A percentile compares a stretch with the other conserved stretches of the same genome.
Evolutionary conservation across 2,113 vertebrate species (phyloP).

Genomic region (Thamnophis sirtalis): DNA sequence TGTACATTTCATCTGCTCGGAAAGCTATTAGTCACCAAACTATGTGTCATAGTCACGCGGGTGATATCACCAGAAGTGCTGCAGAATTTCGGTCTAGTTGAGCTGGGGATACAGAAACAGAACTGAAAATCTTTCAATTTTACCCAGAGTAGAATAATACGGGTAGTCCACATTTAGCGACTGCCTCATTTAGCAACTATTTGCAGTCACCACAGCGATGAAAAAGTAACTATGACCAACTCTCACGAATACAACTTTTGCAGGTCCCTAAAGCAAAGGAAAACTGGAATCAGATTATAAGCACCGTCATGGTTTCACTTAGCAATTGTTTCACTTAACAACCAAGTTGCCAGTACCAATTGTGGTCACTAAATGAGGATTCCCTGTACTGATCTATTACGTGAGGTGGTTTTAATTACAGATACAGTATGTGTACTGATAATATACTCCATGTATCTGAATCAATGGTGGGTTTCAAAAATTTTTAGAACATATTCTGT

Average conservation of each 20-base stretch:
- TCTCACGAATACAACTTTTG: background rate
- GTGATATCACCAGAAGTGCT: background rate
- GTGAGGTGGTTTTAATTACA: background rate
- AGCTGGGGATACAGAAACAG: background rate
- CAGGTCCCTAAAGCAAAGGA: background rate
- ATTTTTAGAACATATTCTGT: no score
- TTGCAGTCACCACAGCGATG: background rate
- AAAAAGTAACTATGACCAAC: background rate
- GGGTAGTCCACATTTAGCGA: background rate
- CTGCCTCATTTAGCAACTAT: background rate
- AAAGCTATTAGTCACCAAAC: background rate
- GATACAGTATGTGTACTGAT: background rate
- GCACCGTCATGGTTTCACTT: background rate
- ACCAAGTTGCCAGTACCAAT: background rate
- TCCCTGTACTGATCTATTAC: background rate
- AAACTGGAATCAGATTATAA: background rate
- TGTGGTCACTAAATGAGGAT: background rate
- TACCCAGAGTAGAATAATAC: background rate
- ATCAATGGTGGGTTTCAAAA: no score
- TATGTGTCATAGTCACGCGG: background rate
- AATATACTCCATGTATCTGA: background rate
- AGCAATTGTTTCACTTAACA: background rate
- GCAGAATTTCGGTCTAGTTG: background rate
- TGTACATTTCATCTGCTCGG: background rate
- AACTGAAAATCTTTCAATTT: background rate